Percentiles rank a stretch among this genome's conserved stretches.
Conservation (phyloP, 53 echinoderm and acorn worm species). For the Crossaster papposus region DNA sequence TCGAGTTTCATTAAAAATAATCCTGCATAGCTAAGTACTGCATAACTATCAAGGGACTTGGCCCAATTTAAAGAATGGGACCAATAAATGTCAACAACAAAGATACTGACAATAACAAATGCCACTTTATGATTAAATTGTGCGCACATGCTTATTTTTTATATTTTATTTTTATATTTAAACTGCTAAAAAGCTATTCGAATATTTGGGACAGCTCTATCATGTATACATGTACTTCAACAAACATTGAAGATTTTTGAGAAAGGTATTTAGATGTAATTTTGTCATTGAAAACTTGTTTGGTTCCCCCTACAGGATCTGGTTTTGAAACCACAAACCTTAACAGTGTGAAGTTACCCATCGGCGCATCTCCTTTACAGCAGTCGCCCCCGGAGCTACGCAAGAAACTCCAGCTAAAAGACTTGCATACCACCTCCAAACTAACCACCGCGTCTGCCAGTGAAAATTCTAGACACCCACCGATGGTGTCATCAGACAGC, state of each 20-base stretch:
- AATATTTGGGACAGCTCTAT: too few relatives aligned
- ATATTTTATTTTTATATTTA: too few relatives aligned
- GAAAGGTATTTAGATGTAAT: not conserved
- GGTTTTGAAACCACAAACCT: constrained; percentile 5
- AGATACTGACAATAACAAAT: too few relatives aligned
- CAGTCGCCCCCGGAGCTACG: constrained; percentile 30
- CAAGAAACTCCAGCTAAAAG: constrained; percentile 27
- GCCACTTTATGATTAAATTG: too few relatives aligned
- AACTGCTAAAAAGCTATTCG: too few relatives aligned
- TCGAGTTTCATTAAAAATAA: too few relatives aligned
- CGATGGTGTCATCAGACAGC: constrained; percentile 52
- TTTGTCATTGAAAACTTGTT: not conserved
- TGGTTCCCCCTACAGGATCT: constrained; percentile 1
- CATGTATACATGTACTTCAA: not conserved
- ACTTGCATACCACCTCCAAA: constrained; percentile 13
- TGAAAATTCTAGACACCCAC: constrained; percentile 22
- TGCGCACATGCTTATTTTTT: too few relatives aligned
- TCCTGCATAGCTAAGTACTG: too few relatives aligned
- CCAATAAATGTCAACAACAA: too few relatives aligned
- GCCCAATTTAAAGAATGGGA: too few relatives aligned
- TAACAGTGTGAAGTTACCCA: constrained; percentile 40
- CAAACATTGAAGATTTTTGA: not conserved
- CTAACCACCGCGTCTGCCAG: not conserved
- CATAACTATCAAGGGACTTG: too few relatives aligned
- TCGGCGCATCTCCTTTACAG: constrained; percentile 5